These are phyloP conservation scores for Diaprepes abbreviatus DNA, from an alignment of 2,888 invertebrate species.

Conservation along the genomic window DNA sequence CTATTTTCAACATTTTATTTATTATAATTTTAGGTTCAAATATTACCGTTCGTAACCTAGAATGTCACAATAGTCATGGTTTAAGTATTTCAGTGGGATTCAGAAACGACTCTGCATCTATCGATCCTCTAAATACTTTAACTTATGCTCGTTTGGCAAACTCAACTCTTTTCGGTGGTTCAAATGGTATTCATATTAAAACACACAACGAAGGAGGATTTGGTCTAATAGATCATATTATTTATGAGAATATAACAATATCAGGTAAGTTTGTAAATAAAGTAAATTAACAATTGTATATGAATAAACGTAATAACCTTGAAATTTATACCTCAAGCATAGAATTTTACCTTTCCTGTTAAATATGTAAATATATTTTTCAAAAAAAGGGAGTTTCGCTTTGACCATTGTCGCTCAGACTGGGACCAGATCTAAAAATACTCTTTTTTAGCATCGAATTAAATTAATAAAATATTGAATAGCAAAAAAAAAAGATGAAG, in stretches of 20 bases:
- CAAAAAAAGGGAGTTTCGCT: no score
- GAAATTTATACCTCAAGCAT: no score
- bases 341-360: no score
- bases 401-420: no score
- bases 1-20: no score
- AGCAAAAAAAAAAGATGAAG: no score
- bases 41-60: slow-evolving; percentile 40
- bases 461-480: no score
- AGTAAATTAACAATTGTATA: no score
- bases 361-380: no score
- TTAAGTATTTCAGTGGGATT: slow-evolving; percentile 51
- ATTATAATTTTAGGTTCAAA: slow-evolving; percentile 36
- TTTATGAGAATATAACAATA: slow-evolving; percentile 47
- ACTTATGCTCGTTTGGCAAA: slow-evolving; percentile 41
- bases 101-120: slow-evolving; percentile 29
- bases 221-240: slow-evolving; percentile 44
- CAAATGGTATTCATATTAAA: slow-evolving; percentile 52
- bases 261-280: slow-evolving; percentile 6
- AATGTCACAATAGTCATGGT: slow-evolving; percentile 51
- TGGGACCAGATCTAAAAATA: no score
- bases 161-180: slow-evolving; percentile 36
- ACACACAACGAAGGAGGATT: slow-evolving; percentile 50
- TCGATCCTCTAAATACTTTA: slow-evolving; percentile 42
- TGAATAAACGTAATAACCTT: no score
- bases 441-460: no score